Conservation (phyloP, 2,888 invertebrate species). For the Alloplasta piceator region DNA sequence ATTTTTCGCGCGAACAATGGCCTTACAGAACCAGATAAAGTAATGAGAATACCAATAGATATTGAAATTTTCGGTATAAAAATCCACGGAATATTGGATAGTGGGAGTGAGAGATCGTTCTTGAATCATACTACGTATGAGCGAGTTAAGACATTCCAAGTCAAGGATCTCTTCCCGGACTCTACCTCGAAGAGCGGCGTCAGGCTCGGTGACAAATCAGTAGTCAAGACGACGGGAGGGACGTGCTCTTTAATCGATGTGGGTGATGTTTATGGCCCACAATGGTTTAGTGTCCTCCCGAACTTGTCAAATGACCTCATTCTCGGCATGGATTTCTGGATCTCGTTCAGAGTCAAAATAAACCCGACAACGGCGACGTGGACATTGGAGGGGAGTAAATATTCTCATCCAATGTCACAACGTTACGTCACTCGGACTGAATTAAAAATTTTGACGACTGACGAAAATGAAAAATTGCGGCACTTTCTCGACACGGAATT, state of each 20-base stretch:
- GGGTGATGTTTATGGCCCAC: constrained; percentile 51
- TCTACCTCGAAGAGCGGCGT: constrained; percentile 24
- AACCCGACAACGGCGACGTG: constrained; percentile 38
- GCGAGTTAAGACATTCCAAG: constrained; percentile 12
- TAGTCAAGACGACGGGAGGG: constrained; percentile 28
- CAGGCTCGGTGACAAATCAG: constrained; percentile 32
- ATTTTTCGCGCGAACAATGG: no score
- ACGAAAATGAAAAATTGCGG: constrained; percentile 15
- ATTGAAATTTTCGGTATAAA: constrained; percentile 45
- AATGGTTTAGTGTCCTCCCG: constrained; percentile 56
- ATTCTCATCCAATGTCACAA: constrained; percentile 31
- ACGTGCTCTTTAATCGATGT: constrained; percentile 46
- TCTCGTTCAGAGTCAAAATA: constrained; percentile 46
- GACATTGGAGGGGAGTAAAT: constrained; percentile 44
- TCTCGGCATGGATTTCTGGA: constrained; percentile 57
- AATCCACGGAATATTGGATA: constrained; percentile 42
- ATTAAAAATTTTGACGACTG: constrained; percentile 23
- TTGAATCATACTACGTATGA: constrained; percentile 18
- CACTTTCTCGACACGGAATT: constrained; percentile 54
- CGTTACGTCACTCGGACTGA: neutral
- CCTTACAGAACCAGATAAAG: constrained; percentile 27
- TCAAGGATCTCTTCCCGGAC: constrained; percentile 30
- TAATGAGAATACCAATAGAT: constrained; percentile 33
- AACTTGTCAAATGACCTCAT: constrained; percentile 45
- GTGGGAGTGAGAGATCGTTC: constrained; percentile 33